These are phyloP conservation scores for Eolophus roseicapilla DNA, from an alignment of 2,113 vertebrate genomes.

Conservation along the genomic window DNA sequence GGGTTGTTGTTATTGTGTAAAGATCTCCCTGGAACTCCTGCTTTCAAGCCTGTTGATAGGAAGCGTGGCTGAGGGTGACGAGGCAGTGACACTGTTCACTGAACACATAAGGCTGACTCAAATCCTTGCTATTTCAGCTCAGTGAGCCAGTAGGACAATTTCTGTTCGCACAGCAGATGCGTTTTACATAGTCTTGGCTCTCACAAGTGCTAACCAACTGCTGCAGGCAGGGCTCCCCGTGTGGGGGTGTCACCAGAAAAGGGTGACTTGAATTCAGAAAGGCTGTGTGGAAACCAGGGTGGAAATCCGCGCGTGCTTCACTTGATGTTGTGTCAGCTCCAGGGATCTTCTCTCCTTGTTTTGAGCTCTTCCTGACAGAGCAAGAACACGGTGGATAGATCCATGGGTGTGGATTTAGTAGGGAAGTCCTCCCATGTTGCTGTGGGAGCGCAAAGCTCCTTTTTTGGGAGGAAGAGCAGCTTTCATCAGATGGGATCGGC, in stretches of 20 bases:
- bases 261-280: background rate
- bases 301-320: background rate
- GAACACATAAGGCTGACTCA: background rate
- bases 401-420: background rate
- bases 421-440: background rate
- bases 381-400: background rate
- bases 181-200: background rate
- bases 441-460: background rate
- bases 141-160: background rate
- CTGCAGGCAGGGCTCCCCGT: background rate
- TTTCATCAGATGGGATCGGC: background rate
- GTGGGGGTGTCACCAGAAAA: background rate
- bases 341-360: background rate
- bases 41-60: background rate
- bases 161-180: background rate
- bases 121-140: background rate
- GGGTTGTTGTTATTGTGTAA: accelerated
- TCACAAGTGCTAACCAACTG: background rate
- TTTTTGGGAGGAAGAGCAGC: background rate
- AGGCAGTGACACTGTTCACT: background rate
- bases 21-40: background rate
- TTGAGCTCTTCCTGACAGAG: background rate
- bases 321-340: background rate
- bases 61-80: background rate
- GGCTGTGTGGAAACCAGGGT: background rate